Percentiles rank a stretch among this genome's conserved stretches.
Evolutionary conservation across 2,888 invertebrate species (phyloP).

Genomic region (Eumerus sabulonum): DNA sequence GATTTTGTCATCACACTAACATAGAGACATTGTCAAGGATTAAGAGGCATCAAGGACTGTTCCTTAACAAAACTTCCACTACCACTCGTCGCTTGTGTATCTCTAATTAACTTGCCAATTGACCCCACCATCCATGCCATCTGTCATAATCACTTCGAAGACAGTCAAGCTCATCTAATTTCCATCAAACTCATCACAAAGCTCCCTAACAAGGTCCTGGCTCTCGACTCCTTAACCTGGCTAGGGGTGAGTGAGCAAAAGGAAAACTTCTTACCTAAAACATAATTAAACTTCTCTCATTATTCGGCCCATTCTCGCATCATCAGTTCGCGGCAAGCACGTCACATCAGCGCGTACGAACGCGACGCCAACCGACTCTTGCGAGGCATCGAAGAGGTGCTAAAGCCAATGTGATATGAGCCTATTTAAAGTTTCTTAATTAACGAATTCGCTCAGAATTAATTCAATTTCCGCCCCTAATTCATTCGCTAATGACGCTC

Average conservation of each 20-base stretch:
- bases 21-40: no score
- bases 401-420: constrained; percentile 58
- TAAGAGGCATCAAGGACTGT: no score
- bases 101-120: background rate
- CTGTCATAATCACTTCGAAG: constrained; percentile 3
- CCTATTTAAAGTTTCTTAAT: constrained; percentile 61
- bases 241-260: no score
- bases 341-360: background rate
- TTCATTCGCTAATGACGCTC: constrained; percentile 54
- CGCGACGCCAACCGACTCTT: background rate
- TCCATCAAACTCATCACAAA: no score
- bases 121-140: background rate
- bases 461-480: constrained; percentile 58
- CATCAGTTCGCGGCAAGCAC: constrained; percentile 12
- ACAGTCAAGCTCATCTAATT: background rate
- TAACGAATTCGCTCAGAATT: constrained; percentile 59
- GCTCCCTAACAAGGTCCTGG: no score
- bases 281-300: constrained; percentile 46
- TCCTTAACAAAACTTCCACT: no score
- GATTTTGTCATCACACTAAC: no score
- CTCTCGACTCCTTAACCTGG: no score
- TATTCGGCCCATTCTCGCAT: constrained; percentile 24
- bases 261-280: no score
- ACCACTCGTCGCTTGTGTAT: background rate
- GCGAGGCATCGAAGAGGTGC: constrained; percentile 42